Evolutionary conservation across 2,888 invertebrate genomes (phyloP).

Genomic region (Pseudococcus jackbeardsleyi): DNA sequence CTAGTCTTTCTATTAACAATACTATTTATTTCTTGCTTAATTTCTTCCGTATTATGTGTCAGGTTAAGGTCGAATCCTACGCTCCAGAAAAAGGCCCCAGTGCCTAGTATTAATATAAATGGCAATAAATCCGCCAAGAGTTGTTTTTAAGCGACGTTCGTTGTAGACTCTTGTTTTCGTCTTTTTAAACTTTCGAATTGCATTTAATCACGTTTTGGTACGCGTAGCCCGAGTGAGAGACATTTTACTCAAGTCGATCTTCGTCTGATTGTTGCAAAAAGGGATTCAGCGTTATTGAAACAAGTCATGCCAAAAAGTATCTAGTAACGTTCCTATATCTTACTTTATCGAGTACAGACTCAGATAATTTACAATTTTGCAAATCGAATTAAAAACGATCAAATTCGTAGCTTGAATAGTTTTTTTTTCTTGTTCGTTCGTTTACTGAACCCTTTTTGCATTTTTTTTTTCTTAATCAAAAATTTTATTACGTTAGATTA

Average conservation of each 20-base stretch:
- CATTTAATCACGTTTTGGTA: constrained; percentile 51
- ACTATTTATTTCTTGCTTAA: constrained; percentile 85
- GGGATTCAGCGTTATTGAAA: constrained; percentile 34
- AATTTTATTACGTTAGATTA: constrained; percentile 22
- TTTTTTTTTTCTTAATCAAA: constrained; percentile 19
- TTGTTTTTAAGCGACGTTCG: constrained; percentile 48
- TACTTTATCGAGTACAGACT: neutral
- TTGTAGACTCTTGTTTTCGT: neutral
- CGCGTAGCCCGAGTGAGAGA: neutral
- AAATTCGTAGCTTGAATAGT: neutral
- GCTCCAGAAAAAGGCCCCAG: constrained; percentile 62
- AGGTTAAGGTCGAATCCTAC: constrained; percentile 72
- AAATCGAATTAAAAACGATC: neutral
- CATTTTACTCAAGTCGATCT: constrained; percentile 19
- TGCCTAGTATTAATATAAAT: neutral
- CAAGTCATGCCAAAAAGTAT: constrained; percentile 46
- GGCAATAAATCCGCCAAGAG: constrained; percentile 50
- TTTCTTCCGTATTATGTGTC: constrained; percentile 88
- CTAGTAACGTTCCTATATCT: constrained; percentile 36
- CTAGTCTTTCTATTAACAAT: constrained; percentile 86
- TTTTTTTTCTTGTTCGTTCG: neutral
- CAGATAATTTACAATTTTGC: neutral
- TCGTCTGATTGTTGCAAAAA: constrained; percentile 33
- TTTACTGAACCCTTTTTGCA: constrained; percentile 33
- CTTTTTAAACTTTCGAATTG: neutral